Conservation (phyloP, 1,140 invertebrate genomes). For the Zaprionus inermis region DNA sequence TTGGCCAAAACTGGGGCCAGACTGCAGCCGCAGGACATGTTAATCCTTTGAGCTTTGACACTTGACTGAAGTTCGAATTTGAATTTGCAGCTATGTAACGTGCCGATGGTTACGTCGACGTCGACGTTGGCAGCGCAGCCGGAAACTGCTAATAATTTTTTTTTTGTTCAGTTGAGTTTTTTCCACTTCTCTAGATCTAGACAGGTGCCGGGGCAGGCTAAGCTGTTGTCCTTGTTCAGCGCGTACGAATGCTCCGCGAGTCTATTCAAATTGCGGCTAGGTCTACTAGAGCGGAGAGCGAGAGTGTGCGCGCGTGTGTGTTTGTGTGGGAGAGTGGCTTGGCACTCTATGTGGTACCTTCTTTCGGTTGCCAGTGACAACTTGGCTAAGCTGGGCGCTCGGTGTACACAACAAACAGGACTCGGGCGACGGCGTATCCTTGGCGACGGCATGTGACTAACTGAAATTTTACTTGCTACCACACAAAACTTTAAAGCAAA, state of each 20-base stretch:
- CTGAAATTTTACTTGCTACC: conserved; percentile 84
- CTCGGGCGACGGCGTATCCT: conserved; percentile 78
- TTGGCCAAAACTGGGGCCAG: conserved; percentile 4
- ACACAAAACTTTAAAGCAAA: conserved; percentile 82
- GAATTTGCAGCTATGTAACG: conserved; percentile 76
- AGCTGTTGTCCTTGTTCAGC: conserved; percentile 64
- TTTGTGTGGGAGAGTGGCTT: conserved; percentile 8
- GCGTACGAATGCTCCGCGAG: conserved; percentile 20
- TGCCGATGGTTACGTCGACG: conserved; percentile 23
- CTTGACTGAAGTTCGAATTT: conserved; percentile 82
- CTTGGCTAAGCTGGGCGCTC: conserved; percentile 37
- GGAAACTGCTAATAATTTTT: conserved; percentile 55
- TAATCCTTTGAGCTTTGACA: conserved; percentile 83
- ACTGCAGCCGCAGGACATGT: conserved; percentile 70
- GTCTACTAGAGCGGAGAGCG: conserved; percentile 6
- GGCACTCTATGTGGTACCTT: background rate
- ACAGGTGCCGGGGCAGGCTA: conserved; percentile 61
- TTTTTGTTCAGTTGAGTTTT: conserved; percentile 30
- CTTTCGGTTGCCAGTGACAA: conserved; percentile 63
- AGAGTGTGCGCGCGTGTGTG: background rate
- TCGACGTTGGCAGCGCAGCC: conserved; percentile 45
- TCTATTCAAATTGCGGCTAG: conserved; percentile 39
- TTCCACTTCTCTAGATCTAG: conserved; percentile 65
- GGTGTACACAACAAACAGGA: conserved; percentile 70
- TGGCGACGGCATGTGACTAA: conserved; percentile 83